Percentiles rank a stretch among this genome's conserved stretches.
Evolutionary conservation across 2,888 invertebrate species (phyloP).

Genomic region (Caenorhabditis sulstoni): DNA sequence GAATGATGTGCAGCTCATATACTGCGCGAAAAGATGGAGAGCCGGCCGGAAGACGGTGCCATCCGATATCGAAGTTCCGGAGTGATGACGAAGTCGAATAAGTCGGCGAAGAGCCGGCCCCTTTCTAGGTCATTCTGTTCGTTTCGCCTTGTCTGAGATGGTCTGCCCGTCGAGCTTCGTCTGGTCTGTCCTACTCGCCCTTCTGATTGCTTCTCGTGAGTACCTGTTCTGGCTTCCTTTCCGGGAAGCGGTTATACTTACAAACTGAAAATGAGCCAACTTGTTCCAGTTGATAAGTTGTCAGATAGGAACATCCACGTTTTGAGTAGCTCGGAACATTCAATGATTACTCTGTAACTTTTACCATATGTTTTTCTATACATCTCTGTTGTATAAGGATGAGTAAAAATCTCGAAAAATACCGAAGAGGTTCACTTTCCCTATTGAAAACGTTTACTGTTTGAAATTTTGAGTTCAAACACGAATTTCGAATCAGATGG

Average conservation of each 20-base stretch:
- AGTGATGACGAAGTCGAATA: constrained; percentile 24
- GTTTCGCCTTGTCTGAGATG: constrained; percentile 30
- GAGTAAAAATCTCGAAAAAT: too few species aligned
- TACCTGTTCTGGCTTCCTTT: too few species aligned
- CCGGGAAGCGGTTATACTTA: too few species aligned
- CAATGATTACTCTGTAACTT: too few species aligned
- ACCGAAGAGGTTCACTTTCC: too few species aligned
- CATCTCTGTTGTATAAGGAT: too few species aligned
- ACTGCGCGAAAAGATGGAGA: constrained; percentile 16
- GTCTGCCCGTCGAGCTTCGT: constrained; percentile 25
- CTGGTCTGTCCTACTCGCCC: constrained; percentile 11
- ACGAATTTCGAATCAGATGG: constrained; percentile 2
- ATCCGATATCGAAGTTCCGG: constrained; percentile 54
- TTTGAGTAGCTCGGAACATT: too few species aligned
- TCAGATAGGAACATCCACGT: too few species aligned
- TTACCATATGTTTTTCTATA: too few species aligned
- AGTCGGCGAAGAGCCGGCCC: constrained; percentile 3
- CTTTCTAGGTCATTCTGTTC: constrained; percentile 38
- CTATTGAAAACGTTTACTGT: background rate
- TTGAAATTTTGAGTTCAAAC: too few species aligned
- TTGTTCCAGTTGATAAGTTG: too few species aligned
- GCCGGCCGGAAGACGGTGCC: constrained; percentile 7
- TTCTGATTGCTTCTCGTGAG: constrained; percentile 29
- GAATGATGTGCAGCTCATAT: constrained; percentile 27
- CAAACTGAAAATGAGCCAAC: too few species aligned